Base-by-base conservation (phyloP, 1,140 invertebrate species). In the Aporrectodea caliginosa region DNA sequence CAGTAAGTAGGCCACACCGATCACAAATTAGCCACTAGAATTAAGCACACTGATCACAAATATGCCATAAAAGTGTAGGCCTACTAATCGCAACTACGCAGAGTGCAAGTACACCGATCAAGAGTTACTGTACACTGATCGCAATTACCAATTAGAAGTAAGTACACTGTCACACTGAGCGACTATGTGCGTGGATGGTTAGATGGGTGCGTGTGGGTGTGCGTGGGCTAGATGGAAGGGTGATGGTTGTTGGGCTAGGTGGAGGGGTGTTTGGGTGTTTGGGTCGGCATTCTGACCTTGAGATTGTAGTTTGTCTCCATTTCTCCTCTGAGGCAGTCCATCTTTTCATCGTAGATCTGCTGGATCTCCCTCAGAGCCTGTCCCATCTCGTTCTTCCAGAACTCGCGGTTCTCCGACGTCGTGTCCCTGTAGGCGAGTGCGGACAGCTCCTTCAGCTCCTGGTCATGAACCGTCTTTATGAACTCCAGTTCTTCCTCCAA, bases 401-500 rank as follows among this genome's bases (percentile, higher is more conserved):
- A n/a, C n/a, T n/a, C n/a, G n/a, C n/a, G n/a, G n/a, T n/a, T n/a
- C n/a, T n/a, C n/a, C 16, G 73, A 30, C 27, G 78, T 79, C 2
- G 74, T 80, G 75, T 79, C 80, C 78, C 89, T 78, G 87, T 89
- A 85, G 77, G 86, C 86, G 35, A 90, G 86, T 35, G 90, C 89
- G 32, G 89, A 86, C 16, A 90, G 84, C 81, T 90, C 90, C 84
- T 90, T 90, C 78, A 90, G 85, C 83, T 90, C 90, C 87, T 90
- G 86, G 82, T 87, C 87, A 73, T 87, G 86, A 16, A 88, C 82
- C 27, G 84, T 83, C 84, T 89, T 88, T 77, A 87, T 69, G 84
- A 89, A 89, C 74, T 87, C 87, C 68, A 89, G 83, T 75, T 89
- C 87, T 76, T 89, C 88, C 77, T 86, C 84, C 29, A 89, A 84